Conservation (phyloP, 2,797 vertebrate genomes). For the Buphagus erythrorhynchus region DNA sequence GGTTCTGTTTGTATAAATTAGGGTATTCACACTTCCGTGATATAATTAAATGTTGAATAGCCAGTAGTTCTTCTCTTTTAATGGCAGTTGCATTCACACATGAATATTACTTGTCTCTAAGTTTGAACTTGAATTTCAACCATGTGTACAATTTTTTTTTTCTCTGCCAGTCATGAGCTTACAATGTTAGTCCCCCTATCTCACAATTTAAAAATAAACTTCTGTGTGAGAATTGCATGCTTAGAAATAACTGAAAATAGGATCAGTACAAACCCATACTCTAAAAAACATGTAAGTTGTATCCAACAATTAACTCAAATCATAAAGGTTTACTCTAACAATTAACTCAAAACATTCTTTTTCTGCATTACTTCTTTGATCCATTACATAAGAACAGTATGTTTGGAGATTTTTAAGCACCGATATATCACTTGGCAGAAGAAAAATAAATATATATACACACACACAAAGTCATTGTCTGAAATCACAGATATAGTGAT, state of each 20-base stretch:
- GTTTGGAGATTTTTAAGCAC: conserved; percentile 66
- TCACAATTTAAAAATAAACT: background rate
- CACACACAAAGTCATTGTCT: conserved; percentile 20
- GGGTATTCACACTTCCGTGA: background rate
- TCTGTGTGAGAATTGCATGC: background rate
- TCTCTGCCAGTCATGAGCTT: background rate
- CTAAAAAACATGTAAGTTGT: conserved; percentile 22
- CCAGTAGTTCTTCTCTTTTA: background rate
- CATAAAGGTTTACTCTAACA: conserved; percentile 12
- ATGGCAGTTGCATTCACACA: background rate
- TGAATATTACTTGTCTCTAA: background rate
- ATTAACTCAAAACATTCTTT: conserved; percentile 56
- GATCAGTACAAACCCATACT: conserved; percentile 17
- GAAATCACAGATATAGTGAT: conserved; percentile 37
- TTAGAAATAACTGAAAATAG: background rate
- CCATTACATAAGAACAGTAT: conserved; percentile 55
- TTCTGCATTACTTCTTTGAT: conserved; percentile 57
- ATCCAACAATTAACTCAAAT: conserved; percentile 50
- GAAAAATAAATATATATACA: background rate
- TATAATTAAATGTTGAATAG: background rate
- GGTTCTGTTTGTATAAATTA: background rate
- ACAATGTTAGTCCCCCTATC: background rate
- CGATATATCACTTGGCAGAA: conserved; percentile 41
- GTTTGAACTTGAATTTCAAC: conserved; percentile 21
- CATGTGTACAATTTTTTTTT: background rate